Conservation (phyloP, 2,888 invertebrate genomes). For the Polyommatus icarus region DNA sequence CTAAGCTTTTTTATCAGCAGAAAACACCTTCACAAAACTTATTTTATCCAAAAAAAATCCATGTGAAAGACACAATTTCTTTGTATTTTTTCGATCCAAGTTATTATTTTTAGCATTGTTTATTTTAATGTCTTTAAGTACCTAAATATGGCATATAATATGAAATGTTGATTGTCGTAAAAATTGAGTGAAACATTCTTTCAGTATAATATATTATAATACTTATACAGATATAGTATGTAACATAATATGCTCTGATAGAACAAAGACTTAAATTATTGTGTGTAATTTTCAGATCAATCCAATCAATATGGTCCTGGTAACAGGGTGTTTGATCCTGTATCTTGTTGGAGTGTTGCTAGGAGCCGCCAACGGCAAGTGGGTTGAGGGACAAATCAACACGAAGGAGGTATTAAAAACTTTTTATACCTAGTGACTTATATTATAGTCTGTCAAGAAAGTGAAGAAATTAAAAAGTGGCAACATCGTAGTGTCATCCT, state of each 20-base stretch:
- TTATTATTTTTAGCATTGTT: not conserved
- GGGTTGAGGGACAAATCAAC: constrained; percentile 82
- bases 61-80: not conserved
- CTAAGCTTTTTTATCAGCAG: no score
- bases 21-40: not conserved
- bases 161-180: not conserved
- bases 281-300: constrained; percentile 17
- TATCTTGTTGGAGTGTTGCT: constrained; percentile 46
- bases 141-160: not conserved
- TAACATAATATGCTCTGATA: not conserved
- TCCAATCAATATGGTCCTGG: constrained; percentile 54
- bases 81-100: not conserved
- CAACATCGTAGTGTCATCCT: no score
- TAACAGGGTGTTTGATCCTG: constrained; percentile 47
- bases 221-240: not conserved
- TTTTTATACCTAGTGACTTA: no score
- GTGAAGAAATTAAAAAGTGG: no score
- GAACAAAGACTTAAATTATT: not conserved
- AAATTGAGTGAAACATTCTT: not conserved
- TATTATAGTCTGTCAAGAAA: no score
- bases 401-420: constrained; percentile 77
- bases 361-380: constrained; percentile 62
- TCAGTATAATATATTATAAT: not conserved
- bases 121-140: not conserved
- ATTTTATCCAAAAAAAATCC: not conserved